Evolutionary conservation across 2,113 vertebrate genomes (phyloP).

Genomic region (Eretmochelys imbricata): DNA sequence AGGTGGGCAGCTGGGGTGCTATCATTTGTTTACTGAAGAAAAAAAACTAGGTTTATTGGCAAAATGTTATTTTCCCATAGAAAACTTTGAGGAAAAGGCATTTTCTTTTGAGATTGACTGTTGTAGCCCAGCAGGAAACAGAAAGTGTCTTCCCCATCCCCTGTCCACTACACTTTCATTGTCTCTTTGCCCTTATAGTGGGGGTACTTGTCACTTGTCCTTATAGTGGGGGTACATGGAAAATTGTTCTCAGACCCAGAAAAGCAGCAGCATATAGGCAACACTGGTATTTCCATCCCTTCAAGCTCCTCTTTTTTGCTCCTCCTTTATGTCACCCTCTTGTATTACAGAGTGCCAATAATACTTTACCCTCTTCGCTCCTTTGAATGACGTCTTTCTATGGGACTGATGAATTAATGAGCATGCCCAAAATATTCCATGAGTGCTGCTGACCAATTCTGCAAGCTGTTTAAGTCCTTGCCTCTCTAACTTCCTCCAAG

Average conservation of each 20-base stretch:
- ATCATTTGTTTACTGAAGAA: neutral
- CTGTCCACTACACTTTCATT: constrained; percentile 15
- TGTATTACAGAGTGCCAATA: constrained; percentile 5
- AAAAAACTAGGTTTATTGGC: neutral
- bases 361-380: neutral
- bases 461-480: neutral
- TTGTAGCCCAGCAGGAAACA: constrained; percentile 11
- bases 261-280: constrained; percentile 48
- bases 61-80: neutral
- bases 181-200: neutral
- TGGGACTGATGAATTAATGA: neutral
- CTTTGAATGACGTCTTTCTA: neutral
- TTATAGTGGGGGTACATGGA: constrained; percentile 24
- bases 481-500: neutral
- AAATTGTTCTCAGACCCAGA: constrained; percentile 39
- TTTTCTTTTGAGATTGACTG: constrained; percentile 5
- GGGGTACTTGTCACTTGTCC: neutral
- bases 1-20: constrained; percentile 22
- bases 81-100: neutral
- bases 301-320: neutral
- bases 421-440: neutral
- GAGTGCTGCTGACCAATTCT: neutral
- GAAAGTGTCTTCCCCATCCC: constrained; percentile 12
- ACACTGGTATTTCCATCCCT: constrained; percentile 28
- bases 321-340: neutral